These are phyloP conservation scores for Amitus sp. DNA, from an alignment of 2,888 invertebrate species.

Conservation along the genomic window DNA sequence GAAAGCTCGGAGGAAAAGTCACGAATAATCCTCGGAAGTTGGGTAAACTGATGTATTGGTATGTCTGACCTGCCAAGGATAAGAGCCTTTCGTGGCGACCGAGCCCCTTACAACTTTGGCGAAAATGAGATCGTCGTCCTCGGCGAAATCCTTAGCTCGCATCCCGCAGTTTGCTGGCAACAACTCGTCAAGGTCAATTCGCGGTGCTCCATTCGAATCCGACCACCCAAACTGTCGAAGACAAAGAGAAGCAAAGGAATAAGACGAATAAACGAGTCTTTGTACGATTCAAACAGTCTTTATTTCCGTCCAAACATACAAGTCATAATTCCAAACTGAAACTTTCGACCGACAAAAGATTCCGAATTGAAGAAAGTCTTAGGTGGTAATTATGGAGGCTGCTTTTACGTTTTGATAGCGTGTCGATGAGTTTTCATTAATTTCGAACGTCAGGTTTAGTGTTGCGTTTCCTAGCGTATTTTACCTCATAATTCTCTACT, in stretches of 20 bases:
- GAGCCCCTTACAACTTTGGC: constrained; percentile 73
- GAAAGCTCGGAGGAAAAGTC: no score
- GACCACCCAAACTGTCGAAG: constrained; percentile 40
- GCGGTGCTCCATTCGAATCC: constrained; percentile 33
- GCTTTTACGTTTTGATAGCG: neutral
- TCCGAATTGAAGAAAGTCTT: no score
- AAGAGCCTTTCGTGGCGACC: constrained; percentile 72
- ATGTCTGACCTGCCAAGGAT: constrained; percentile 78
- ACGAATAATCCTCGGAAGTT: no score
- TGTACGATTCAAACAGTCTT: constrained; percentile 17
- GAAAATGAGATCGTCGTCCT: constrained; percentile 65
- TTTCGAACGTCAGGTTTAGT: constrained; percentile 7
- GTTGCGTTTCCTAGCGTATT: constrained; percentile 5
- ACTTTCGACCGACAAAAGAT: no score
- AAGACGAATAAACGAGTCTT: constrained; percentile 16
- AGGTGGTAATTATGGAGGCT: no score
- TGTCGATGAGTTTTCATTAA: constrained; percentile 9
- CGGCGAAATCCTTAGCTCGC: constrained; percentile 64
- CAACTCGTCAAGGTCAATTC: constrained; percentile 51
- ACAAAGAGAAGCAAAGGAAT: constrained; percentile 35
- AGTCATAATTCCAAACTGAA: no score
- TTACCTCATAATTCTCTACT: constrained; percentile 55
- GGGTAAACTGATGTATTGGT: no score
- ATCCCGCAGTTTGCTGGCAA: constrained; percentile 68
- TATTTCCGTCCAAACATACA: constrained; percentile 20